A percentile compares a stretch with the other conserved stretches of the same genome.
phyloP scores from a whole-genome alignment of 2,888 invertebrate genomes.

The Pyrochroa serraticornis region DNA sequence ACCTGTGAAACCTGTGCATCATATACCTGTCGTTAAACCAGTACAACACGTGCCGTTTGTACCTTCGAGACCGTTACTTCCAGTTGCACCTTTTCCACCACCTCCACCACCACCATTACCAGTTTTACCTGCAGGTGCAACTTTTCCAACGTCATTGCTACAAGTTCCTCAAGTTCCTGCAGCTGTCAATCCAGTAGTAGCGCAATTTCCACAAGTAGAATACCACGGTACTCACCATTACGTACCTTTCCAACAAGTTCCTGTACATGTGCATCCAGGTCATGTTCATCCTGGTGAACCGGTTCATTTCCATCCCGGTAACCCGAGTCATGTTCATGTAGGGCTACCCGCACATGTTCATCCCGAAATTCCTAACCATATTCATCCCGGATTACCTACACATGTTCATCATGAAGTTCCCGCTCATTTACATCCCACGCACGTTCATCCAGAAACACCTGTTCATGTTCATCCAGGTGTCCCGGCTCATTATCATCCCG shows the following conservation, averaged over 20 bases:
- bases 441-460: constrained; percentile 20
- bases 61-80: not conserved
- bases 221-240: no score
- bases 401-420: constrained; percentile 23
- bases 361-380: constrained; percentile 32
- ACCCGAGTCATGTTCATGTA: constrained; percentile 11
- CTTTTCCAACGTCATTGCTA: no score
- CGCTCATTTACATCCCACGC: constrained; percentile 1
- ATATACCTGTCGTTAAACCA: constrained; percentile 5
- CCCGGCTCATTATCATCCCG: constrained; percentile 2
- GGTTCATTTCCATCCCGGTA: constrained; percentile 12
- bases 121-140: no score
- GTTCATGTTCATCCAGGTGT: constrained; percentile 29
- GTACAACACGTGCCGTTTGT: constrained; percentile 4
- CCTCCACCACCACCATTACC: not conserved
- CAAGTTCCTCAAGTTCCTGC: no score
- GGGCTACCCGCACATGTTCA: not conserved
- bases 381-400: constrained; percentile 8
- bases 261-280: not conserved
- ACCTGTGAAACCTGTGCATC: constrained; percentile 4
- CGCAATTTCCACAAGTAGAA: no score
- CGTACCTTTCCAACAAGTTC: not conserved
- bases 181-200: no score
- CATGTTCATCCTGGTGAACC: constrained; percentile 12
- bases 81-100: not conserved